Evolutionary conservation across 2,113 vertebrate species (phyloP), one percentile per base, ranked within the genome.

Genomic region (Pipa parva): DNA sequence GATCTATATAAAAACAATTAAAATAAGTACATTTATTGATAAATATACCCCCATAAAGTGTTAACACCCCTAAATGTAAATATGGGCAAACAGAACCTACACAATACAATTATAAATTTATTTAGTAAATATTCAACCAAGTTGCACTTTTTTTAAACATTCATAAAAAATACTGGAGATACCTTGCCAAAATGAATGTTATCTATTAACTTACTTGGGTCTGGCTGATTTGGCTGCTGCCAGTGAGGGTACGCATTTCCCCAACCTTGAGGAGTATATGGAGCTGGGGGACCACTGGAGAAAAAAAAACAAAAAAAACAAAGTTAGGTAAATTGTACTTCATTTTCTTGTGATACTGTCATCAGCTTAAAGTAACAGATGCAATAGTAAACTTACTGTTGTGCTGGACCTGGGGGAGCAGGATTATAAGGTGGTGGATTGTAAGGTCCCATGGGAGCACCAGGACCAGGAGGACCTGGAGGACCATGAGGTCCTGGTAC

Each of bases 141-240:
- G n/a, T n/a, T n/a, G n/a, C n/a, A n/a, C n/a, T n/a, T n/a, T n/a
- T n/a, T n/a, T n/a, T n/a, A n/a, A n/a, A n/a, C n/a, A n/a, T n/a
- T n/a, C n/a, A n/a, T n/a, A n/a, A n/a, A n/a, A n/a, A n/a, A n/a
- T n/a, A n/a, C n/a, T n/a, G n/a, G n/a, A n/a, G n/a, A n/a, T n/a
- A n/a, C n/a, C n/a, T n/a, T n/a, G n/a, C n/a, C n/a, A n/a, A n/a
- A n/a, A n/a, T n/a, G n/a, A n/a, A n/a, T n/a, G n/a, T n/a, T n/a
- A n/a, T n/a, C n/a, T n/a, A n/a, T n/a, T n/a, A n/a, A n/a, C 89
- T 85, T 85, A 98, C 97, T 95, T 77, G 97, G 96, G 78, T 99
- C 97, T 68, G 93, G 95, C 48, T 95, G 97, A 46, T 93, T 93
- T 64, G 95, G 96, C 28, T 88, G 90, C 71, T 98, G 96, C 97